Evolutionary conservation across 2,888 invertebrate genomes (phyloP).

Genomic region (Cremastinae sp.): DNA sequence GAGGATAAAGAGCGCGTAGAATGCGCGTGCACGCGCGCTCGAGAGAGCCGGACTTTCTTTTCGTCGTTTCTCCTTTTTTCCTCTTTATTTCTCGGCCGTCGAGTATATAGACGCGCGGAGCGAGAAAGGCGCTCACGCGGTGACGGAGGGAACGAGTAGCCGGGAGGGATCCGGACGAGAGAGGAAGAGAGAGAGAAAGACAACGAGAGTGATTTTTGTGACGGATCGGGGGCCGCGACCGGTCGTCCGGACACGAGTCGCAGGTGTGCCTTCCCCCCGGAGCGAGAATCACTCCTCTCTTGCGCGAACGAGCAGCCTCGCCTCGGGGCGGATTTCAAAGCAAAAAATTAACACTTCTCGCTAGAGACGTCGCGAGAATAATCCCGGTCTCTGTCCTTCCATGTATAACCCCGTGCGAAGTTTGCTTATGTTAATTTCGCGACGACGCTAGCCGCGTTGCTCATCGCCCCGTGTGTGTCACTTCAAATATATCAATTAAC

Average conservation of each 20-base stretch:
- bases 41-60: slow-evolving; percentile 66
- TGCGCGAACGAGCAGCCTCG: not conserved
- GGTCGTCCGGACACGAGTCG: slow-evolving; percentile 22
- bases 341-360: slow-evolving; percentile 78
- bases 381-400: slow-evolving; percentile 65
- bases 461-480: slow-evolving; percentile 63
- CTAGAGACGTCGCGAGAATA: slow-evolving; percentile 66
- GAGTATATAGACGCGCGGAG: not conserved
- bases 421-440: slow-evolving; percentile 78
- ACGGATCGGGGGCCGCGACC: slow-evolving; percentile 36
- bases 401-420: slow-evolving; percentile 55
- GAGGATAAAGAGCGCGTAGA: slow-evolving; percentile 69
- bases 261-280: slow-evolving; percentile 38
- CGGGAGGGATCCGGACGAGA: too few relatives aligned
- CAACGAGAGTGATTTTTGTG: slow-evolving; percentile 61
- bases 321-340: slow-evolving; percentile 61
- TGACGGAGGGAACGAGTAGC: slow-evolving; percentile 54
- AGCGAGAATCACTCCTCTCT: slow-evolving; percentile 37
- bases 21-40: slow-evolving; percentile 43
- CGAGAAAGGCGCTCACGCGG: slow-evolving; percentile 20
- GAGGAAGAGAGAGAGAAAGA: slow-evolving; percentile 39
- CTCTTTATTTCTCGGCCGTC: not conserved
- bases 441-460: slow-evolving; percentile 16
- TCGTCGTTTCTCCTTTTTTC: slow-evolving; percentile 40
- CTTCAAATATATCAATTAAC: slow-evolving; percentile 79